These are phyloP conservation scores for Cyprinodon variegatus DNA, from an alignment of 2,113 vertebrate species.

Conservation along the genomic window DNA sequence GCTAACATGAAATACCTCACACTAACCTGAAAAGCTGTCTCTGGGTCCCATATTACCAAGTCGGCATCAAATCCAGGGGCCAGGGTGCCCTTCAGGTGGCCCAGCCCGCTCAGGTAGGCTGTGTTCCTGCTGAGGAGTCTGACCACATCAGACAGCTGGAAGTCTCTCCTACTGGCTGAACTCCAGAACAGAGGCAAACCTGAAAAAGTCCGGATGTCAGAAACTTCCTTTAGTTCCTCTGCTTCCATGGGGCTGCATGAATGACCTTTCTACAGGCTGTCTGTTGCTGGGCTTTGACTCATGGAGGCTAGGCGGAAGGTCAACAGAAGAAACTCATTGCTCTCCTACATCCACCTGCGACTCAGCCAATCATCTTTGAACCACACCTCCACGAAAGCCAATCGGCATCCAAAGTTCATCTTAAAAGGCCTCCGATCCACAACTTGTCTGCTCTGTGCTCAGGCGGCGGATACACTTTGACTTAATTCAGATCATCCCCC, in stretches of 20 bases:
- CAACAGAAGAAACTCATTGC: too few species aligned
- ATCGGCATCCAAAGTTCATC: too few species aligned
- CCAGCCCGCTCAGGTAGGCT: constrained; percentile 78
- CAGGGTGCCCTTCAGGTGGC: constrained; percentile 76
- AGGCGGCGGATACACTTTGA: too few species aligned
- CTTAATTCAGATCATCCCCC: too few species aligned
- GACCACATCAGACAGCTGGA: constrained; percentile 76
- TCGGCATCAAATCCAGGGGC: constrained; percentile 80
- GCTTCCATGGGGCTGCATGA: background rate
- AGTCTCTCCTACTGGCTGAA: constrained; percentile 77
- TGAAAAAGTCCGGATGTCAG: constrained; percentile 25
- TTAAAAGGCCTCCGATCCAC: too few species aligned
- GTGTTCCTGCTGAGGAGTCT: constrained; percentile 79
- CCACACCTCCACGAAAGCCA: too few species aligned
- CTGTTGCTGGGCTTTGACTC: too few species aligned
- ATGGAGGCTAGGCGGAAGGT: too few species aligned
- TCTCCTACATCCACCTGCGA: too few species aligned
- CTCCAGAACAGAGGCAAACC: constrained; percentile 85
- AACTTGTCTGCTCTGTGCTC: too few species aligned
- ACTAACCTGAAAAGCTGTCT: constrained; percentile 79
- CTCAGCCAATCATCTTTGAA: too few species aligned
- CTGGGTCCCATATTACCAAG: constrained; percentile 84
- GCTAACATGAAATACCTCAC: background rate
- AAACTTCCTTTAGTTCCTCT: background rate
- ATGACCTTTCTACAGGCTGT: too few species aligned